Evolutionary conservation across 1,140 invertebrate species (phyloP).

Genomic region (Bombus huntii): DNA sequence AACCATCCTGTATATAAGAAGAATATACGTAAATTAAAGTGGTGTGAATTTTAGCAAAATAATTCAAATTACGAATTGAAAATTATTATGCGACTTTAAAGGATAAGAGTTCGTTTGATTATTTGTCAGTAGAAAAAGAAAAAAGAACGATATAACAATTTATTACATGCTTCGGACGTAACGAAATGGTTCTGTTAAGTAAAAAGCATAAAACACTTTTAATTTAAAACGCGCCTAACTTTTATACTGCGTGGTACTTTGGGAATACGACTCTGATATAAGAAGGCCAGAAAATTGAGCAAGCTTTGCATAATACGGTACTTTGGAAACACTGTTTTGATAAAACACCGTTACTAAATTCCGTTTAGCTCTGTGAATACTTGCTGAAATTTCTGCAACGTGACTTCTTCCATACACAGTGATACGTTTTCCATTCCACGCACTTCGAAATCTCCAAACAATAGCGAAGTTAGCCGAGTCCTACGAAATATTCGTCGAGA

Average conservation of each 20-base stretch:
- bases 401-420: not conserved
- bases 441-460: not conserved
- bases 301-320: slow-evolving; percentile 2
- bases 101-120: not conserved
- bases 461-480: no score
- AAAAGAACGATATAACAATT: not conserved
- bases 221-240: not conserved
- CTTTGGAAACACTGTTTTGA: not conserved
- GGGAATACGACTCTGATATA: not conserved
- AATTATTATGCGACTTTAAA: not conserved
- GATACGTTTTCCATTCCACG: not conserved
- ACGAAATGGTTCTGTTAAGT: not conserved
- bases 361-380: not conserved
- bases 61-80: not conserved
- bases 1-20: no score
- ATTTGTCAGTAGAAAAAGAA: no score
- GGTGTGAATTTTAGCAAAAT: no score
- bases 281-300: not conserved
- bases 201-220: not conserved
- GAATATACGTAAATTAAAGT: not conserved
- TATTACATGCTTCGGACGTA: not conserved
- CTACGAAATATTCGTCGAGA: not conserved
- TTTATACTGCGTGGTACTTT: not conserved
- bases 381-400: not conserved
- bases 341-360: not conserved